A percentile compares a stretch with the other conserved stretches of the same genome.
These are phyloP conservation scores for Lepeophtheirus nordmannii DNA, from an alignment of 2,888 invertebrate species.

Conservation along the genomic window DNA sequence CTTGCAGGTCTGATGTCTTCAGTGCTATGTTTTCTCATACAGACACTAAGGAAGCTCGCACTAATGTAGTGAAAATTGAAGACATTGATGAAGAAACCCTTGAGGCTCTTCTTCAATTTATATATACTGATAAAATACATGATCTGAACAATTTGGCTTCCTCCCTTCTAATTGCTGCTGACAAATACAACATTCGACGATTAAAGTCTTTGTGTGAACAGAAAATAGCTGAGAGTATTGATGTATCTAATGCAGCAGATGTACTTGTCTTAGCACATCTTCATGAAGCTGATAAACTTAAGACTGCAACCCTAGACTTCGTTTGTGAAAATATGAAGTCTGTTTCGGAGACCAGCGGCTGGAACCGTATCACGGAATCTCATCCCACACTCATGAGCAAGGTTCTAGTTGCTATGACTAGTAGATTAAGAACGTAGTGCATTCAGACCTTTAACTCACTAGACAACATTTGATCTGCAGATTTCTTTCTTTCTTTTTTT, in stretches of 20 bases:
- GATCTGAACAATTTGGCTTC: conserved; percentile 15
- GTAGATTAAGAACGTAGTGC: not conserved
- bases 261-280: conserved; percentile 14
- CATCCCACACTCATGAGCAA: conserved; percentile 15
- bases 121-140: conserved; percentile 16
- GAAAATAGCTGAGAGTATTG: conserved; percentile 1
- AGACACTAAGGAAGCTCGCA: conserved; percentile 8
- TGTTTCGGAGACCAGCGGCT: conserved; percentile 15
- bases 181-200: conserved; percentile 19
- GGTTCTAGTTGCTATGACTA: conserved; percentile 9
- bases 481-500: no score
- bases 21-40: conserved; percentile 18
- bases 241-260: conserved; percentile 15
- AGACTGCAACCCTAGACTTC: conserved; percentile 11
- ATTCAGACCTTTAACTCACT: not conserved
- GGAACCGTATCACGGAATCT: conserved; percentile 12
- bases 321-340: conserved; percentile 11
- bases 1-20: conserved; percentile 17
- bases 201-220: conserved; percentile 17
- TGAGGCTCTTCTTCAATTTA: conserved; percentile 8
- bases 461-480: no score
- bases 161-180: conserved; percentile 7
- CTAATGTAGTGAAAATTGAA: conserved; percentile 11
- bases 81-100: conserved; percentile 16
- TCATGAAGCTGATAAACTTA: conserved; percentile 16